Conservation (phyloP, 2,113 vertebrate species). For the Ardeotis arabs region DNA sequence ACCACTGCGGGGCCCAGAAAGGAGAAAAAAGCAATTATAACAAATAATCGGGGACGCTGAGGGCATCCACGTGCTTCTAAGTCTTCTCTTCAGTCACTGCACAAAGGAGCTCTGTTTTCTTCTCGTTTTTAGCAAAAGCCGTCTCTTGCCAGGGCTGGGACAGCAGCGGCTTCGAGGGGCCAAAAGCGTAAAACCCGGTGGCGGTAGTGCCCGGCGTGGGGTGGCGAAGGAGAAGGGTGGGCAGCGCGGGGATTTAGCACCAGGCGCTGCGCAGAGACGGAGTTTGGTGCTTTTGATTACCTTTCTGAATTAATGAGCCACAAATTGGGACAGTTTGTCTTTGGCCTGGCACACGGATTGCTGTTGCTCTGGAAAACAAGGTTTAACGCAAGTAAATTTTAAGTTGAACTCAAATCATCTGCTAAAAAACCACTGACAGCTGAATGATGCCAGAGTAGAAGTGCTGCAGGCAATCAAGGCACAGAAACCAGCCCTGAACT, state of each 20-base stretch:
- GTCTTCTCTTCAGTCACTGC: fast-evolving
- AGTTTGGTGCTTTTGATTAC: background rate
- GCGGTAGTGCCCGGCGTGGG: fast-evolving
- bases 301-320: background rate
- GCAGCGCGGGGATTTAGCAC: background rate
- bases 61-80: background rate
- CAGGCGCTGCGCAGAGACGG: no score
- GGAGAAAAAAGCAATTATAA: background rate
- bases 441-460: background rate
- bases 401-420: background rate
- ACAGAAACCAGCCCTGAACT: background rate
- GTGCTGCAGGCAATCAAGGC: background rate
- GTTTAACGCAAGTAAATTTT: background rate
- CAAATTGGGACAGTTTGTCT: fast-evolving
- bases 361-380: background rate
- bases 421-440: background rate
- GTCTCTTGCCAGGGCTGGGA: background rate
- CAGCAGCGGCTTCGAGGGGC: fast-evolving
- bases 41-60: fast-evolving
- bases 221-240: background rate
- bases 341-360: fast-evolving
- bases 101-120: background rate
- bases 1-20: background rate
- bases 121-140: fast-evolving
- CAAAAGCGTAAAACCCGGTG: no score